A percentile compares a stretch with the other conserved stretches of the same genome.
These are phyloP conservation scores for Tiphia femorata DNA, from an alignment of 2,888 invertebrate genomes.

Conservation along the genomic window DNA sequence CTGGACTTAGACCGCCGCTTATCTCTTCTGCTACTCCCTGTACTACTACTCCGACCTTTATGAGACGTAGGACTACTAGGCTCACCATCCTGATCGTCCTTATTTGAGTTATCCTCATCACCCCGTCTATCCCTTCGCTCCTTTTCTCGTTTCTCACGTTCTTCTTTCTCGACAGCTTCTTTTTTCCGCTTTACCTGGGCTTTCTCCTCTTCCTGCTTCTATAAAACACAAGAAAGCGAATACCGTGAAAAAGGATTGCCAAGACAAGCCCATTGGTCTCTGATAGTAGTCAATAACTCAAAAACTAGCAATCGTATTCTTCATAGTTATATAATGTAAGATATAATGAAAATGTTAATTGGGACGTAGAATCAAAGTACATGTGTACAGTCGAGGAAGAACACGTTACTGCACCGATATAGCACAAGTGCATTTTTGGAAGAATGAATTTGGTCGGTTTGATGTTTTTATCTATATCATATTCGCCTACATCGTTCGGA, in stretches of 20 bases:
- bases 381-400: no score
- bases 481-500: no score
- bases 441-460: no score
- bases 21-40: constrained; percentile 62
- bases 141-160: constrained; percentile 71
- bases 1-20: constrained; percentile 71
- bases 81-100: constrained; percentile 65
- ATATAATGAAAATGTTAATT: no score
- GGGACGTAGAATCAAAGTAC: no score
- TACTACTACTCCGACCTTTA: constrained; percentile 60
- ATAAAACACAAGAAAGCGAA: constrained; percentile 68
- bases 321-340: constrained; percentile 2
- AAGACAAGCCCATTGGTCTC: constrained; percentile 39
- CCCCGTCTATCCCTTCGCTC: constrained; percentile 67
- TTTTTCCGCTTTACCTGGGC: constrained; percentile 77
- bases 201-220: constrained; percentile 83
- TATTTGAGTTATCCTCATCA: constrained; percentile 67
- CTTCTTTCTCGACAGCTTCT: constrained; percentile 76
- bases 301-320: constrained; percentile 58
- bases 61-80: constrained; percentile 59
- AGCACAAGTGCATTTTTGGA: no score
- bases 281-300: constrained; percentile 49
- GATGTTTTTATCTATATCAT: no score
- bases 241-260: no score
- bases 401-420: no score